Conservation (phyloP, 1,140 invertebrate genomes). For the Hesperophylax magnus region DNA sequence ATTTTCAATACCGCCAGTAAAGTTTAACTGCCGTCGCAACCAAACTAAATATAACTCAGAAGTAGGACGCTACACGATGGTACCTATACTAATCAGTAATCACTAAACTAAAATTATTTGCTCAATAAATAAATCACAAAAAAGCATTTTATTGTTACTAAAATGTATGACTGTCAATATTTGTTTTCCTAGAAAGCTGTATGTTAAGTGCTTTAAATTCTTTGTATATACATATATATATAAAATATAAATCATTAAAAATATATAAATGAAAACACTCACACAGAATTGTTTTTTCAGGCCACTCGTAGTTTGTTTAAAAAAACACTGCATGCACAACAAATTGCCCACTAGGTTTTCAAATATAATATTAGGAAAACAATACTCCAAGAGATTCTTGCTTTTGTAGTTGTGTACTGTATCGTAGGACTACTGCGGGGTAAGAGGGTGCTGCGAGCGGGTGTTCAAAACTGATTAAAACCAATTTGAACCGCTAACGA, state of each 20-base stretch:
- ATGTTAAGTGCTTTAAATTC: constrained; percentile 26
- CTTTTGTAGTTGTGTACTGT: too few species aligned
- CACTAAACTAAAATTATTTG: constrained; percentile 12
- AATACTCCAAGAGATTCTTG: too few species aligned
- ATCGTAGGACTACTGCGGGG: too few species aligned
- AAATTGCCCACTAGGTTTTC: too few species aligned
- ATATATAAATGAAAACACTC: neutral
- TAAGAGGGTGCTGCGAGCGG: too few species aligned
- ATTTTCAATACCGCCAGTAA: constrained; percentile 1
- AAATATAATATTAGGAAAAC: too few species aligned
- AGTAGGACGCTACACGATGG: constrained; percentile 10
- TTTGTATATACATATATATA: constrained; percentile 19
- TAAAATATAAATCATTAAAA: neutral
- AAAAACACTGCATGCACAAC: too few species aligned
- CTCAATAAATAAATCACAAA: constrained; percentile 16
- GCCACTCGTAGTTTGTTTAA: too few species aligned
- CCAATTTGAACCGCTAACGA: too few species aligned
- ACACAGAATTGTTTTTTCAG: too few species aligned
- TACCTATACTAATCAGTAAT: constrained; percentile 2
- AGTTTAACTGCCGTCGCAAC: neutral
- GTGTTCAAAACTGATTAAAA: too few species aligned
- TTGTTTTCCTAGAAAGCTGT: constrained; percentile 18
- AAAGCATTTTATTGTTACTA: constrained; percentile 21
- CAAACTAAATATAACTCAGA: neutral
- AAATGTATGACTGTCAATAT: constrained; percentile 17